Evolutionary conservation across 2,797 vertebrate species (phyloP).

Genomic region (Macropodus opercularis): DNA sequence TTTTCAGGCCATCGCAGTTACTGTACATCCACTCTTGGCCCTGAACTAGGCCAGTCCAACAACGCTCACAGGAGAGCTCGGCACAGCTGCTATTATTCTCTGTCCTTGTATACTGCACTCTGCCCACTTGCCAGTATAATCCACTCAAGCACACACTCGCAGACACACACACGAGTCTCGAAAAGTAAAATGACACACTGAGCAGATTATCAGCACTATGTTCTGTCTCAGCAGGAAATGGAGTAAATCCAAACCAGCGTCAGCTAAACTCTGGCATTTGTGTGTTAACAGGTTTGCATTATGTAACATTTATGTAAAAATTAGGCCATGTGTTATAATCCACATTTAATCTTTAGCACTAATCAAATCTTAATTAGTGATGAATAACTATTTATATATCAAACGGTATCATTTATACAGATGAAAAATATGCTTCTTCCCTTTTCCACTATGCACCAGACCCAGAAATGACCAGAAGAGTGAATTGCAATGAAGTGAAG

Average conservation of each 20-base stretch:
- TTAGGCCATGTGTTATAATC: not conserved
- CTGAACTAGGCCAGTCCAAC: conserved; percentile 71
- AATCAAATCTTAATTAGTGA: conserved; percentile 1
- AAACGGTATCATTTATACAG: not conserved
- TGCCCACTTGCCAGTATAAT: conserved; percentile 40
- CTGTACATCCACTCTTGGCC: conserved; percentile 40
- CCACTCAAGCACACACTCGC: conserved; percentile 19
- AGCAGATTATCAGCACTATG: conserved; percentile 37
- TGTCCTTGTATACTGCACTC: conserved; percentile 21
- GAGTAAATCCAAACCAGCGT: conserved; percentile 19
- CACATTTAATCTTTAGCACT: conserved; percentile 9
- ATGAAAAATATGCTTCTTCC: no score
- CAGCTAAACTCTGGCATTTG: conserved; percentile 3
- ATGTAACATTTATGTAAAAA: conserved; percentile 1
- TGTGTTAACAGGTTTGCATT: conserved; percentile 12
- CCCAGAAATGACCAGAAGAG: not conserved
- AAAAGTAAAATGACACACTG: conserved; percentile 13
- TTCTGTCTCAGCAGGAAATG: conserved; percentile 28
- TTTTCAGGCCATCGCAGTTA: conserved; percentile 40
- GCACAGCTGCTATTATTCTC: conserved; percentile 44
- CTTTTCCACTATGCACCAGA: not conserved
- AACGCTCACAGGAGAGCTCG: conserved; percentile 47
- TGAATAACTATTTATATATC: not conserved
- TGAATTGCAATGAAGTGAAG: not conserved
- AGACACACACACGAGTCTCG: not conserved